A percentile compares a stretch with the other conserved stretches of the same genome.
These are phyloP conservation scores for Leptinotarsa tumamoca DNA, from an alignment of 2,888 invertebrate genomes.

Conservation along the genomic window DNA sequence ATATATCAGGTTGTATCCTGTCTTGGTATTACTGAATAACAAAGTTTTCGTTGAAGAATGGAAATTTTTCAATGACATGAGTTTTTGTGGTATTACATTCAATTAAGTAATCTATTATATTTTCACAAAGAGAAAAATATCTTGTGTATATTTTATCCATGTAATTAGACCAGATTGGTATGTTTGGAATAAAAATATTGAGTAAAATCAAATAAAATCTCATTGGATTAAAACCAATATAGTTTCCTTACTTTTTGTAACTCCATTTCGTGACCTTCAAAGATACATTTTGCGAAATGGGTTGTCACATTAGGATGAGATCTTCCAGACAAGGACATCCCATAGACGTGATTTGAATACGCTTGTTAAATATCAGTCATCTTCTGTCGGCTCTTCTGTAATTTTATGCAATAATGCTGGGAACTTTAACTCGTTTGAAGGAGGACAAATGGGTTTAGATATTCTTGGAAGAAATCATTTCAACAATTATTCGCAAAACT, in stretches of 20 bases:
- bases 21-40: too few species aligned
- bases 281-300: conserved; percentile 11
- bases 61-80: too few species aligned
- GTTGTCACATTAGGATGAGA: conserved; percentile 13
- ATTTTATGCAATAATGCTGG: conserved; percentile 41
- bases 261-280: conserved; percentile 1
- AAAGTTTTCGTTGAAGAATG: too few species aligned
- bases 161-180: too few species aligned
- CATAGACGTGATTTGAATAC: conserved; percentile 19
- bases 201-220: not conserved
- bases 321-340: conserved; percentile 16
- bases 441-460: conserved; percentile 41
- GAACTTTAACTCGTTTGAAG: conserved; percentile 41
- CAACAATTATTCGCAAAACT: conserved; percentile 37
- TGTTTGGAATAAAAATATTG: too few species aligned
- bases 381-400: conserved; percentile 35
- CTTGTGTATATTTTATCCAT: too few species aligned
- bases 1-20: too few species aligned
- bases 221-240: not conserved
- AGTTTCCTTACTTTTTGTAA: not conserved
- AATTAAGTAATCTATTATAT: too few species aligned
- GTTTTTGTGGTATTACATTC: too few species aligned
- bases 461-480: conserved; percentile 41
- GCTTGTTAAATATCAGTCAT: conserved; percentile 14
- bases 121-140: too few species aligned